These are phyloP conservation scores for Hyla sarda DNA, from an alignment of 2,113 vertebrate species.

Conservation along the genomic window DNA sequence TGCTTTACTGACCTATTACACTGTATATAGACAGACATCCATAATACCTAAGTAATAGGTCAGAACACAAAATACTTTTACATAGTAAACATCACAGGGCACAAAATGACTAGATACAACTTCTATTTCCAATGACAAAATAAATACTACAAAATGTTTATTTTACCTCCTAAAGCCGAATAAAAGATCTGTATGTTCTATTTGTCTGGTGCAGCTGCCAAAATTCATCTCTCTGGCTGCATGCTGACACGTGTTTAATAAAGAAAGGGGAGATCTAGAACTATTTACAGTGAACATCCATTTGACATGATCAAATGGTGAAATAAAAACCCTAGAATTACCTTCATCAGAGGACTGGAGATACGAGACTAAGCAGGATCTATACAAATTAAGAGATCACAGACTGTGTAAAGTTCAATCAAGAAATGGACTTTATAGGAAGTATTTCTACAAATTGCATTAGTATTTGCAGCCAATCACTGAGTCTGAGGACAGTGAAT, in stretches of 20 bases:
- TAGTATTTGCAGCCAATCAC: too few species aligned
- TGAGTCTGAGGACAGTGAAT: too few species aligned
- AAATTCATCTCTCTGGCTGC: neutral
- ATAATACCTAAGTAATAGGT: neutral
- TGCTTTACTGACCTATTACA: too few species aligned
- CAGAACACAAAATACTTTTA: neutral
- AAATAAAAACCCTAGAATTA: too few species aligned
- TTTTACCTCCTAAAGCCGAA: slow-evolving; percentile 1
- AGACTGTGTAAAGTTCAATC: neutral
- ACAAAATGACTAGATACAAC: too few species aligned
- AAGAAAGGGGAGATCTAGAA: neutral
- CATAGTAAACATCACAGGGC: neutral
- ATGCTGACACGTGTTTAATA: neutral
- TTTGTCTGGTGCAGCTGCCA: slow-evolving; percentile 8
- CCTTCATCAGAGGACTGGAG: neutral
- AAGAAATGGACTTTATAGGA: too few species aligned
- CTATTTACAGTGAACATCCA: neutral
- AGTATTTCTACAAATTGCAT: too few species aligned
- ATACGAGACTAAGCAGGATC: neutral
- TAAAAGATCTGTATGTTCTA: neutral
- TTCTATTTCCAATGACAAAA: neutral
- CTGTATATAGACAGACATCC: neutral
- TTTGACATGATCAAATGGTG: neutral
- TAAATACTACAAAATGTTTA: neutral
- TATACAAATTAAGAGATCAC: neutral